Base-by-base conservation (phyloP, 1,140 invertebrate genomes). In the Leptinotarsa defecta region DNA sequence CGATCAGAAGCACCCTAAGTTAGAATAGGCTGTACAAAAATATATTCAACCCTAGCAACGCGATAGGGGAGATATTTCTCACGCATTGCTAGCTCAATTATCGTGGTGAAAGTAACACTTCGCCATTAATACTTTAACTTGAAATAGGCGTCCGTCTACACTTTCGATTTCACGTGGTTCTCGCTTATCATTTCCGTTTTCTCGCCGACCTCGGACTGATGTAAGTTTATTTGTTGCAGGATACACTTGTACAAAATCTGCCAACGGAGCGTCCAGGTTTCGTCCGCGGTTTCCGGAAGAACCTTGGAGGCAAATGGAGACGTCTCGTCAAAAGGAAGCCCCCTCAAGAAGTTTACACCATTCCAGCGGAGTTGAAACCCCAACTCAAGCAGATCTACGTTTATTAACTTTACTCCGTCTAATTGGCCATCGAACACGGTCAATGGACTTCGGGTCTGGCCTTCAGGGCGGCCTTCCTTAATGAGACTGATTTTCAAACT, bases 341-440 rank as follows among this genome's bases (percentile, higher is more conserved):
- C 48, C 90, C 91, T 80, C 90, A 91, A 83, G 92, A 94, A 82
- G 90, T 92, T 73, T 94, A 94, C 88, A 92, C 92, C 81, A 94
- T 95, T 88, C 93, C 94, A 73, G 92, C 93, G 43, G 94, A 95
- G 87, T 88, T 95, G 75, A 93, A 94, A 86, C 93, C 94, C 78
- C 94, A 95, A 87, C 89, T 95, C 61, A 95, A 95, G 86, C 92
- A 94, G 83, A 95, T 95, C 81, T 95, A 95, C 86, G 94, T 95
- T 80, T 95, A 95, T 87, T 95, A 77, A 68, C 57, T 48, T 20
- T 68, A 68, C 24, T 68, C 67, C 27, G n/a, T 19, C 34, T 34
- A n/a, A 68, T 68, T 68, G 67, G 67, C 67, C 48, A 20, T 22
- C 20, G 70, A 62, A 62, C 48, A 34, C 52, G 68, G 61, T 49